These are phyloP conservation scores for Ataeniobius toweri DNA, from an alignment of 2,797 vertebrate genomes.

Conservation along the genomic window DNA sequence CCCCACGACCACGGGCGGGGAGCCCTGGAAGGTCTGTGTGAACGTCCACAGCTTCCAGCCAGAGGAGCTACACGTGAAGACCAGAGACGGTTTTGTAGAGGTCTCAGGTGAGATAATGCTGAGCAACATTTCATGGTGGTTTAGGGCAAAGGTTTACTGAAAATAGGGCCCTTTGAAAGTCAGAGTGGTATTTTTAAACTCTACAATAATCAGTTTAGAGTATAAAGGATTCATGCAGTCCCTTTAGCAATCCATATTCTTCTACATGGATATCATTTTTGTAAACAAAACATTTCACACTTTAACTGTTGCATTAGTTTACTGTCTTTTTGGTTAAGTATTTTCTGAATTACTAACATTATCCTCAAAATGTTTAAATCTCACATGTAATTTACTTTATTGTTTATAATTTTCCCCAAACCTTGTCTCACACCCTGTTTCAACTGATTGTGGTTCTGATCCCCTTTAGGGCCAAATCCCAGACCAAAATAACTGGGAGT, in stretches of 20 bases:
- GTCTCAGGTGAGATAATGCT: slow-evolving; percentile 89
- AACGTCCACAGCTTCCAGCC: slow-evolving; percentile 98
- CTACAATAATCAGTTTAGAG: background rate
- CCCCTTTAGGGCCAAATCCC: background rate
- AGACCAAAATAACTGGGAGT: background rate
- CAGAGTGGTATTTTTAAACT: background rate
- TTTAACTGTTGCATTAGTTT: background rate
- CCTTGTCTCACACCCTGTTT: background rate
- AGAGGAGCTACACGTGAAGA: slow-evolving; percentile 92
- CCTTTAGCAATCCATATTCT: background rate
- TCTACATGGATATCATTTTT: background rate
- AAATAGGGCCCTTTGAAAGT: background rate
- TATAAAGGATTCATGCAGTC: background rate
- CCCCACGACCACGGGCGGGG: slow-evolving; percentile 80
- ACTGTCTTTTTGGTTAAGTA: background rate
- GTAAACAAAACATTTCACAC: background rate
- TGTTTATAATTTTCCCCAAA: background rate
- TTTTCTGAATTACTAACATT: background rate
- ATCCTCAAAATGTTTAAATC: background rate
- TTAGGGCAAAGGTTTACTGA: background rate
- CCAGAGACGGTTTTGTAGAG: slow-evolving; percentile 94
- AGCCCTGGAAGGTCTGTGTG: slow-evolving; percentile 98
- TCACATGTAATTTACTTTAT: background rate
- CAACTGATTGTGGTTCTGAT: background rate
- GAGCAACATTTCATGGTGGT: background rate